Percentiles rank a stretch among this genome's conserved stretches.
Evolutionary conservation across 2,888 invertebrate species (phyloP).

Genomic region (Cosmia pyralina): DNA sequence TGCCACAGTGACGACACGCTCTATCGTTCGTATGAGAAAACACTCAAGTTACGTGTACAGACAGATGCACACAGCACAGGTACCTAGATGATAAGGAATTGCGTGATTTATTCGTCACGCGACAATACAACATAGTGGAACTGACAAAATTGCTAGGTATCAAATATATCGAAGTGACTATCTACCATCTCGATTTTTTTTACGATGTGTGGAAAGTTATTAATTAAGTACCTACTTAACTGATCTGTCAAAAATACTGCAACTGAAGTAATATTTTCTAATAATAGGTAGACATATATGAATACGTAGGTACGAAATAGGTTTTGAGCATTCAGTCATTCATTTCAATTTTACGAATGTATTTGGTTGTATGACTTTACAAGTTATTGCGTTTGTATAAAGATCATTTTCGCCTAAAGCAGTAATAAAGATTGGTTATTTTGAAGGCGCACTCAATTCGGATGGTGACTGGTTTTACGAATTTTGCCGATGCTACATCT

Average conservation of each 20-base stretch:
- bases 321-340: too few relatives aligned
- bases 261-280: not conserved
- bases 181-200: slow-evolving; percentile 5
- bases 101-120: slow-evolving; percentile 55
- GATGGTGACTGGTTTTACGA: too few relatives aligned
- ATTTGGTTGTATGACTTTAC: too few relatives aligned
- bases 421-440: too few relatives aligned
- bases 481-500: too few relatives aligned
- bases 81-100: slow-evolving; percentile 51
- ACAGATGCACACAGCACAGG: slow-evolving; percentile 44
- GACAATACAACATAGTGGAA: slow-evolving; percentile 23
- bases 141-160: slow-evolving; percentile 1
- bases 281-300: not conserved
- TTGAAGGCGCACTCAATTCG: too few relatives aligned
- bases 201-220: not conserved
- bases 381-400: too few relatives aligned
- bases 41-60: slow-evolving; percentile 20
- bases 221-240: too few relatives aligned
- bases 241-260: not conserved
- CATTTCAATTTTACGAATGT: too few relatives aligned
- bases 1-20: slow-evolving; percentile 60
- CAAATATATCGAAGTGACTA: slow-evolving; percentile 21
- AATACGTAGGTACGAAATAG: too few relatives aligned
- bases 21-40: slow-evolving; percentile 46
- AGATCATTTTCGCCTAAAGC: too few relatives aligned